Base-by-base conservation (phyloP, 2,113 vertebrate species). In the Ptilorrhoa leucosticta region DNA sequence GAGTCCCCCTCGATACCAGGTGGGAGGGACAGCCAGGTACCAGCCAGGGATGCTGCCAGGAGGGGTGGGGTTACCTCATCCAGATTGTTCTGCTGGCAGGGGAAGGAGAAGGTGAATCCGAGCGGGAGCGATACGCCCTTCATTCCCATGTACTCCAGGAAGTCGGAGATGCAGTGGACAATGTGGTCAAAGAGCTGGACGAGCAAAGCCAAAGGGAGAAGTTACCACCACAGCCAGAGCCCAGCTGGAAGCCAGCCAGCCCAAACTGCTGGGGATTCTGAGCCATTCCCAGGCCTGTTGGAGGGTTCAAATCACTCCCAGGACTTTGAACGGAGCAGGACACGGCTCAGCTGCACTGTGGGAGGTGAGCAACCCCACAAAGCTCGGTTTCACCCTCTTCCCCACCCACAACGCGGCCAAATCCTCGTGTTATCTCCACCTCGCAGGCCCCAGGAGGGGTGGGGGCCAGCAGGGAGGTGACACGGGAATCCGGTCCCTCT, bases 51-150 rank as follows among this genome's bases (percentile, higher is more conserved):
- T 0, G n/a, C 40, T 31, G 5, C 27, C 9, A 10, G 37, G 17
- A 14, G 45, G 71, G 68, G 3, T 48, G 50, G 26, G 20, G 11
- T 90, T 96, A 99, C 99, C 99, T 99, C 97, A 18, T 99, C 98
- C 90, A 99, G 97, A 87, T 96, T 99, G 82, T 87, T 99, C 97
- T 99, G 99, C 81, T 98, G 96, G 95, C 99, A 99, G 21, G 99
- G 99, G 96, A 99, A 99, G 71, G 99, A 99, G 97, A 99, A 99
- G 0, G 99, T 99, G 97, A 99, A 99, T 7, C 99, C 99, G 0
- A 99, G 95, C 0, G 99, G 99, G 48, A 99, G 97, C 0, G 99
- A 98, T 0, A 98, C 98, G 0, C 99, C 99, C 84, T 98, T 99
- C 99, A 99, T 99, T 3, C 99, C 99, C 99, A 98, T 99, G 97